A percentile compares a stretch with the other conserved stretches of the same genome.
These are phyloP conservation scores for Vesta saturnalis DNA, from an alignment of 2,888 invertebrate genomes.

Conservation along the genomic window DNA sequence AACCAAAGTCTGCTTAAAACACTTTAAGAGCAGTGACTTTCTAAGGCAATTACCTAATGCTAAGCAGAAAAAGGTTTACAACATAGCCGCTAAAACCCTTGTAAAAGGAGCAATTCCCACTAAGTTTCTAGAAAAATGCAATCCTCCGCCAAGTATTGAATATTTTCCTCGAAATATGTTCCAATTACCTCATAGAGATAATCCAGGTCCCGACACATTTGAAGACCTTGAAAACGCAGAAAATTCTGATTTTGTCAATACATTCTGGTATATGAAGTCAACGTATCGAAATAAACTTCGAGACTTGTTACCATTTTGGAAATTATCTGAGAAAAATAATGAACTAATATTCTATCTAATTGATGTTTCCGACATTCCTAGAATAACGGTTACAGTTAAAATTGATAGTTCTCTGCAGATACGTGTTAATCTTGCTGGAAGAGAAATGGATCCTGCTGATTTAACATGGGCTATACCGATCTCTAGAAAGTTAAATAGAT, in stretches of 20 bases:
- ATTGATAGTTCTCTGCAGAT: slow-evolving; percentile 21
- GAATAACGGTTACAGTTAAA: slow-evolving; percentile 26
- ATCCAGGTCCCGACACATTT: slow-evolving; percentile 20
- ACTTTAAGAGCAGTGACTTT: slow-evolving; percentile 19
- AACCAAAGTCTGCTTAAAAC: slow-evolving; percentile 25
- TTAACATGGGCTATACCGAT: slow-evolving; percentile 37
- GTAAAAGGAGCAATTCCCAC: neutral
- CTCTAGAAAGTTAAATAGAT: slow-evolving; percentile 29
- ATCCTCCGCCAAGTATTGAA: neutral
- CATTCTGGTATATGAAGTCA: slow-evolving; percentile 24
- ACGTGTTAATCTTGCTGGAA: slow-evolving; percentile 23
- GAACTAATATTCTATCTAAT: slow-evolving; percentile 26
- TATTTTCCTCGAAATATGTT: slow-evolving; percentile 20
- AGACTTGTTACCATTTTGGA: slow-evolving; percentile 21
- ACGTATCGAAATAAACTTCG: slow-evolving; percentile 14
- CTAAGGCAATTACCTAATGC: neutral
- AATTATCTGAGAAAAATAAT: neutral
- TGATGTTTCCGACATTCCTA: slow-evolving; percentile 29
- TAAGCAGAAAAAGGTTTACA: neutral
- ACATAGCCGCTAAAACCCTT: neutral
- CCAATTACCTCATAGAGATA: slow-evolving; percentile 20
- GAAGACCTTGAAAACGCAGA: slow-evolving; percentile 28
- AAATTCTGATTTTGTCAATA: slow-evolving; percentile 26
- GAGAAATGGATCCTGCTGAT: slow-evolving; percentile 35
- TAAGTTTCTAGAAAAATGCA: neutral